Base-by-base conservation (phyloP, 2,888 invertebrate species). In the Scotopteryx bipunctaria region DNA sequence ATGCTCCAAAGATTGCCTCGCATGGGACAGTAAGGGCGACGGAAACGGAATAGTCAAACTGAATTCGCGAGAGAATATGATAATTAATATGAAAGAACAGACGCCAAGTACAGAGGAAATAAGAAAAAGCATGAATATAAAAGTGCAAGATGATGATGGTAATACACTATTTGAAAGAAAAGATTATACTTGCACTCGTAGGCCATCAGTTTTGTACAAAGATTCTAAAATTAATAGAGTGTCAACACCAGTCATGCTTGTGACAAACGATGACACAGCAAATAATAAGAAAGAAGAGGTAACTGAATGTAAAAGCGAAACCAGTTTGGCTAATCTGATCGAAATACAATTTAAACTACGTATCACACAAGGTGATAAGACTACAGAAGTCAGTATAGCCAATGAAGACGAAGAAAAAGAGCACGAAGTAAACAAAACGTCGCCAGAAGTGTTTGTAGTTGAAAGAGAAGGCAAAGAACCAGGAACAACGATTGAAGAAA, bases 281-380 rank as follows among this genome's bases (percentile, higher is more conserved):
- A 56, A 69, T 13, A 63, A 67, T 41, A 47, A 59, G 21, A 41
- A 54, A 3, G 47, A 61, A 41, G 56, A 69, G 11, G 43, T 62
- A 1, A 46, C 44, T 1, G 61, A 73, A 32, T 50, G 44, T 1
- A 71, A 59, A 57, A 79, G 75, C 42, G 67, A 73, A 6, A 56
- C 55, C 1, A 84, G 79, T 57, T 41, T 76, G 21, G 59, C 72
- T 5, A 83, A 84, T 61, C 62, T 77, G 25, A 71, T 86, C 37
- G 86, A 86, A 70, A 84, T 88, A 27, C 73, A 80, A 54, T 78
- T 87, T 25, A 81, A 79, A 48, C 52, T 86, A 4, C 81, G 76
- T 57, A 70, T 85, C 1, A 74, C 71, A 42, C 75, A 77, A 45
- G 76, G 74, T 0, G 81, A 85, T 11, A 78, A 78, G 64, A 73